A percentile compares a stretch with the other conserved stretches of the same genome.
phyloP scores from a whole-genome alignment of 1,140 invertebrate genomes.

The Psilanteris sp. region DNA sequence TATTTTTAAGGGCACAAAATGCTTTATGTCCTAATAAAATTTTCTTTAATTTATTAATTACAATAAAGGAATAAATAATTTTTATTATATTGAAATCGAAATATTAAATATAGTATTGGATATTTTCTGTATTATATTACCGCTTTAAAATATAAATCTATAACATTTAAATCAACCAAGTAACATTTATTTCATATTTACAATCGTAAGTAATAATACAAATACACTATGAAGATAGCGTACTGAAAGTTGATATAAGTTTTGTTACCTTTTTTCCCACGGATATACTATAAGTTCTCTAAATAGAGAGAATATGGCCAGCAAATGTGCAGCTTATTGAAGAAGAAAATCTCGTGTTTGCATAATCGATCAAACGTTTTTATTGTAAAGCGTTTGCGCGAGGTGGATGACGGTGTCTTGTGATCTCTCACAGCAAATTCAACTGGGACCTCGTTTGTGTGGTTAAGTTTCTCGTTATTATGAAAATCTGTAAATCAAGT shows the following conservation, averaged over 20 bases:
- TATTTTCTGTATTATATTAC: too few relatives aligned
- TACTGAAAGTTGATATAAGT: slow-evolving; percentile 51
- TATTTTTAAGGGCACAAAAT: too few relatives aligned
- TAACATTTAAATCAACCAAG: too few relatives aligned
- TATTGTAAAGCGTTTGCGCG: slow-evolving; percentile 46
- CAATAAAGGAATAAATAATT: too few relatives aligned
- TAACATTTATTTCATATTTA: too few relatives aligned
- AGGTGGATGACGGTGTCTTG: slow-evolving; percentile 42
- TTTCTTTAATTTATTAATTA: too few relatives aligned
- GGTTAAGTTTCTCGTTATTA: slow-evolving; percentile 69
- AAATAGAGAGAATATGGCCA: slow-evolving; percentile 54
- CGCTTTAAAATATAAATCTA: too few relatives aligned
- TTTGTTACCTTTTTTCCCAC: slow-evolving; percentile 25
- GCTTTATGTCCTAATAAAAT: too few relatives aligned
- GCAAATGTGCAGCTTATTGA: slow-evolving; percentile 62
- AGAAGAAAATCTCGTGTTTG: slow-evolving; percentile 61
- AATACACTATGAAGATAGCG: slow-evolving; percentile 50
- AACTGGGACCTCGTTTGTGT: slow-evolving; percentile 48
- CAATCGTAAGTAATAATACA: too few relatives aligned
- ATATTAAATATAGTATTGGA: too few relatives aligned
- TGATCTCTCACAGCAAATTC: slow-evolving; percentile 69
- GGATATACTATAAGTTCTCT: slow-evolving; percentile 28
- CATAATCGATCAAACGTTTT: slow-evolving; percentile 65
- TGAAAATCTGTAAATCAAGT: too few relatives aligned
- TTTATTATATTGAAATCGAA: too few relatives aligned